Evolutionary conservation across 2,888 invertebrate species (phyloP), one percentile per base, ranked within the genome.

Genomic region (Zaprionus lineosus): DNA sequence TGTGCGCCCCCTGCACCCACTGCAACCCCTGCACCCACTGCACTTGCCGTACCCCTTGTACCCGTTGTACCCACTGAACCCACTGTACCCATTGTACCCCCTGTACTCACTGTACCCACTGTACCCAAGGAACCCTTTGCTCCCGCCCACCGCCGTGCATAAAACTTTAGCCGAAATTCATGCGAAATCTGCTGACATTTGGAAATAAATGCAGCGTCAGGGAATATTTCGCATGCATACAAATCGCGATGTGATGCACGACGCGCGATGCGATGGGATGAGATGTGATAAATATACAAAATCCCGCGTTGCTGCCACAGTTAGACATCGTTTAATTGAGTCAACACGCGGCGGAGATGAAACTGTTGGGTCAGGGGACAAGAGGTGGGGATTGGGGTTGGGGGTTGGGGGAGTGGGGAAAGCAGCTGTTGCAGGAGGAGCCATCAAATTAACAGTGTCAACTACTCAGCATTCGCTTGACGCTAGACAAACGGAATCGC

Each of bases 251-350:
- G 46, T 29, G 59, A 21, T 48, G 39, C 60, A 40, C 37, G 43
- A 40, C 36, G 57, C 44, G 52, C 44, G 51, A 14, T 6, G 44
- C 47, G 21, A 31, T 6, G n/a, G 1, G 11, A 7, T 16, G 11
- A 14, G 47, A 52, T 46, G 64, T 63, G 68, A 76, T 77, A 77
- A 78, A 76, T 72, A 79, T 58, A 76, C 72, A 79, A 56, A 76
- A 51, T 74, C 62, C 21, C 48, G 44, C 16, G 43, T 24, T 40
- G 63, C 46, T 47, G 47, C 40, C 66, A 52, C 36, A 56, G 76
- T 77, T 74, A 77, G 79, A 74, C 69, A 59, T 46, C 79, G 66
- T 75, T 78, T 81, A 78, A 78, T 81, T 78, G 81, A 78, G 78
- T 78, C 78, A 77, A 81, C 77, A 73, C 47, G 40, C 51, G 55